phyloP scores from a whole-genome alignment of 2,113 vertebrate genomes.

The Callochromis pleurospilus region DNA sequence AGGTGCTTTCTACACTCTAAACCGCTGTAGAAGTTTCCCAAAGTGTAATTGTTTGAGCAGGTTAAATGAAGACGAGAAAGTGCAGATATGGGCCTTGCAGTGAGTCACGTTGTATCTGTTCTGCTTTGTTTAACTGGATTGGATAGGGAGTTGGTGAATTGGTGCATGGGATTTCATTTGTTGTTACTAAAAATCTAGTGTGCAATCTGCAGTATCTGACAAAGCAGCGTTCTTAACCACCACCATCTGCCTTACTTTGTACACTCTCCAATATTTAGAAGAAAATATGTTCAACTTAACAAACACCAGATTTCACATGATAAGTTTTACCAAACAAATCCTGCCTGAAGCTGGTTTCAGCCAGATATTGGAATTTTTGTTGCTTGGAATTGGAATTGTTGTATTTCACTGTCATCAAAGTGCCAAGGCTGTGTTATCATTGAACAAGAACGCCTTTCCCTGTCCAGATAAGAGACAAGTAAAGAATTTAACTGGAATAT shows the following conservation, averaged over 20 bases:
- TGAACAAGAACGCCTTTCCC: not conserved
- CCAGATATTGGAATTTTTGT: not conserved
- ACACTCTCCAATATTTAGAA: not conserved
- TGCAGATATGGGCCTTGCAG: not conserved
- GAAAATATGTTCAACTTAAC: not conserved
- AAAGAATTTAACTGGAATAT: not conserved
- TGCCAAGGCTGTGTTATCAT: not conserved
- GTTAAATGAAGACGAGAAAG: constrained; percentile 12
- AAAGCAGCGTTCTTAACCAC: not conserved
- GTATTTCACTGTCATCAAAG: not conserved
- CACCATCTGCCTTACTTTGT: not conserved
- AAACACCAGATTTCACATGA: not conserved
- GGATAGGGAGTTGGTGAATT: not conserved
- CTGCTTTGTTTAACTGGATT: not conserved
- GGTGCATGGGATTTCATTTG: not conserved
- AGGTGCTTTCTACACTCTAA: not conserved
- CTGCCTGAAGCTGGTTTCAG: not conserved
- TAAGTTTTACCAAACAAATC: not conserved
- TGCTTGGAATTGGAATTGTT: not conserved
- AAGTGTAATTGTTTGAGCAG: constrained; percentile 15
- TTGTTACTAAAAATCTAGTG: not conserved
- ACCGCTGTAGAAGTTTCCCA: not conserved
- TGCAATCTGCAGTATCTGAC: not conserved
- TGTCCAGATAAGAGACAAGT: not conserved
- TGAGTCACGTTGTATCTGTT: not conserved